Percentiles rank a stretch among this genome's conserved stretches.
Conservation (phyloP, 2,888 invertebrate species). For the Latrodectus elegans region DNA sequence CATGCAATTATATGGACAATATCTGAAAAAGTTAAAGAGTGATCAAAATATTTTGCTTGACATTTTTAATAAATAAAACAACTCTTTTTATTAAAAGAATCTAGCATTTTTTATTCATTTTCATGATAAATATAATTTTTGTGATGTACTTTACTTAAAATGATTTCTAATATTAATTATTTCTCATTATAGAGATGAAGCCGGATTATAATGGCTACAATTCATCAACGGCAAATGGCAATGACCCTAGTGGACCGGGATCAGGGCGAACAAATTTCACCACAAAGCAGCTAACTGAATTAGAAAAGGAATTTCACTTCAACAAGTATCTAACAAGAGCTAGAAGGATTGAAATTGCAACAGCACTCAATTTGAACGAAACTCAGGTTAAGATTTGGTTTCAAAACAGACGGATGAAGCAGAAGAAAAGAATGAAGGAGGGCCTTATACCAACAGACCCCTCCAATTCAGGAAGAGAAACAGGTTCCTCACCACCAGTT, state of each 20-base stretch:
- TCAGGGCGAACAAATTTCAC: slow-evolving; percentile 99
- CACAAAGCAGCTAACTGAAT: slow-evolving; percentile 98
- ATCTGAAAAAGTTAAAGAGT: too few species aligned
- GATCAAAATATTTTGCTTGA: too few species aligned
- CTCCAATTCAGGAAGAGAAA: slow-evolving; percentile 49
- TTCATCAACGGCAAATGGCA: slow-evolving; percentile 36
- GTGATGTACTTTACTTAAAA: neutral
- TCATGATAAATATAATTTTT: neutral
- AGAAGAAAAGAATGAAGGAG: slow-evolving; percentile 97
- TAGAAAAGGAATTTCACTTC: slow-evolving; percentile 99
- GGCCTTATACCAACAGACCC: slow-evolving; percentile 81
- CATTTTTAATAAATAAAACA: too few species aligned
- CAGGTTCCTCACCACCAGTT: slow-evolving; percentile 56
- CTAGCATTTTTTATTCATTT: too few species aligned
- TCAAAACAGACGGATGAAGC: slow-evolving; percentile 98
- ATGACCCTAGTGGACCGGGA: slow-evolving; percentile 49
- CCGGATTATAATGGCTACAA: slow-evolving; percentile 57
- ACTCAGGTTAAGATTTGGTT: slow-evolving; percentile 95
- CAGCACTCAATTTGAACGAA: slow-evolving; percentile 95
- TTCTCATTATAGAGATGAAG: slow-evolving; percentile 43
- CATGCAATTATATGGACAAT: too few species aligned
- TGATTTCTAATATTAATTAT: neutral
- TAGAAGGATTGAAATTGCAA: slow-evolving; percentile 97
- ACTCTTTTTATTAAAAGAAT: too few species aligned
- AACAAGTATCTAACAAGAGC: slow-evolving; percentile 98